Evolutionary conservation across 2,888 invertebrate genomes (phyloP).

Genomic region (Glomeris marginata): DNA sequence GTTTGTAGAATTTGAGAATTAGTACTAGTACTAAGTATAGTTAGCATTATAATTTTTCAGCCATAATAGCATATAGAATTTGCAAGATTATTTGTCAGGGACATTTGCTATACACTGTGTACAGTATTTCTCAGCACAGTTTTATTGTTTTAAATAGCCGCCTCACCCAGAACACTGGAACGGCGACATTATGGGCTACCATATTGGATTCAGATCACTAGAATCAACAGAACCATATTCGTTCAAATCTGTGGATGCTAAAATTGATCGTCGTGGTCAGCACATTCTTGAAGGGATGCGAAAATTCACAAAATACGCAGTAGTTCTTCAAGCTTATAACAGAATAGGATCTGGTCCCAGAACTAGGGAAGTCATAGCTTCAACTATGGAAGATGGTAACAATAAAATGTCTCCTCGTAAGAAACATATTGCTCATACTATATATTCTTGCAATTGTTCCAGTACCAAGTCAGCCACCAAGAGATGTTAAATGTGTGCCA

Average conservation of each 20-base stretch:
- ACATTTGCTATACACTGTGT: not conserved
- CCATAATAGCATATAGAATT: no score
- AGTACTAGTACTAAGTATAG: no score
- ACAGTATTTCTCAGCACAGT: not conserved
- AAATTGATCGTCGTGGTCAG: conserved; percentile 13
- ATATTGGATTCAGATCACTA: conserved; percentile 48
- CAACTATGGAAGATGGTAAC: conserved; percentile 22
- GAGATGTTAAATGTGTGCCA: conserved; percentile 29
- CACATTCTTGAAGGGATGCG: conserved; percentile 24
- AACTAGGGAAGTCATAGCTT: conserved; percentile 17
- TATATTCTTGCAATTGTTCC: not conserved
- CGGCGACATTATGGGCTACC: conserved; percentile 72
- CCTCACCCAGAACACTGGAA: conserved; percentile 81
- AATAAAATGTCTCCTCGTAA: not conserved
- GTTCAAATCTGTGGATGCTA: conserved; percentile 3
- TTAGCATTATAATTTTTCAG: no score
- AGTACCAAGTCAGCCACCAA: conserved; percentile 33
- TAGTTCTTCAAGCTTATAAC: conserved; percentile 22
- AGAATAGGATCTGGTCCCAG: conserved; percentile 21
- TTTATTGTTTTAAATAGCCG: conserved; percentile 42
- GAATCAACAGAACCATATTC: conserved; percentile 12
- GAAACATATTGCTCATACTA: not conserved
- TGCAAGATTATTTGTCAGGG: no score
- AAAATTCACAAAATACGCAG: conserved; percentile 21
- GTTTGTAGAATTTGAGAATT: no score